Base-by-base conservation (phyloP, 2,888 invertebrate species). In the Plusia festucae region DNA sequence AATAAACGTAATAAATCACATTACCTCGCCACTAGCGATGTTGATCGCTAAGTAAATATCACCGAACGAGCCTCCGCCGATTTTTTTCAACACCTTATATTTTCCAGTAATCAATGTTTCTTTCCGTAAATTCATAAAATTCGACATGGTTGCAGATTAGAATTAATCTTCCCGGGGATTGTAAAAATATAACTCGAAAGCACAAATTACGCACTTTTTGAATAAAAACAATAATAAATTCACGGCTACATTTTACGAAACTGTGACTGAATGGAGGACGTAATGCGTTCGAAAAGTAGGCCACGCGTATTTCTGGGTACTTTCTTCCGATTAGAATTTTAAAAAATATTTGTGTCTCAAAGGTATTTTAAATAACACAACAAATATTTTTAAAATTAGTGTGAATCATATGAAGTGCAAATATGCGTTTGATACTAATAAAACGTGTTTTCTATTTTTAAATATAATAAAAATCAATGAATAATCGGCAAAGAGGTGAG, bases 41-140 rank as follows among this genome's bases (percentile, higher is more conserved):
- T 98, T 98, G 96, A 98, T 98, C 88, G 98, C 99, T 92, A 99
- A 96, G 96, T 99, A 99, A 95, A 99, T 99, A 96, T 99, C 99
- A 91, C 99, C 99, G 95, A 99, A 99, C 63, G 99, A 99, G 83
- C 99, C 99, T 95, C 99, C 99, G 89, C 99, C 99, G 92, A 99
- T 99, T 96, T 99, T 99, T 90, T 99, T 97, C 91, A 98, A 97
- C 89, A 99, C 96, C 94, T 98, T 97, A 96, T 99, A 99, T 95
- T 99, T 99, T 91, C 97, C 98, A 91, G 98, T 98, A 89, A 98
- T 97, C 91, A 98, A 96, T 93, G 98, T 97, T 93, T 98, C 98
- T 89, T 94, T 95, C 69, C 88, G 85, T 70, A 77, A 82, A 78
- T 73, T 83, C 79, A 83, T 81, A 73, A 83, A 84, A 61, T 57